phyloP scores from a whole-genome alignment of 2,113 vertebrate genomes.

The Rhadina sibilatrix region DNA sequence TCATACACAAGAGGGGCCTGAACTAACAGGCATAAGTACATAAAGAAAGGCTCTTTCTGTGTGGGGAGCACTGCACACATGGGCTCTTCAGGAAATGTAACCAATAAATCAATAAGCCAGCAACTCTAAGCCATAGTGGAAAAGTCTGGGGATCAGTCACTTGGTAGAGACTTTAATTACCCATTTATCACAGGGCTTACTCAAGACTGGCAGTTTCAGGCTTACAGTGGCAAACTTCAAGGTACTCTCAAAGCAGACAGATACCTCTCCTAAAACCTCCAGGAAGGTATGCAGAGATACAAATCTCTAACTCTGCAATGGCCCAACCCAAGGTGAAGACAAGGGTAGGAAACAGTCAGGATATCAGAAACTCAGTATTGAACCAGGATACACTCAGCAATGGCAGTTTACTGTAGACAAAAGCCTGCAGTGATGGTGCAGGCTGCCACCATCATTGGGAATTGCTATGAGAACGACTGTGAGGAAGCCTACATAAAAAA shows the following conservation, averaged over 20 bases:
- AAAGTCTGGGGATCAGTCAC: not conserved
- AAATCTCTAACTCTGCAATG: slow-evolving; percentile 13
- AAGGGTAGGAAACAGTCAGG: slow-evolving; percentile 43
- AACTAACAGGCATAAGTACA: not conserved
- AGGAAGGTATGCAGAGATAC: not conserved
- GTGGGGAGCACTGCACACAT: not conserved
- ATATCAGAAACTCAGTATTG: slow-evolving; percentile 64
- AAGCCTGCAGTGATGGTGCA: slow-evolving; percentile 58
- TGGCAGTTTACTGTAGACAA: slow-evolving; percentile 73
- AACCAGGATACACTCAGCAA: slow-evolving; percentile 74
- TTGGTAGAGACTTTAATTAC: not conserved
- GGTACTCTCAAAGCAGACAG: not conserved
- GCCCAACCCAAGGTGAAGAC: slow-evolving; percentile 44
- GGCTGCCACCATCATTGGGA: slow-evolving; percentile 56
- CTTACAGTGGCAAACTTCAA: not conserved
- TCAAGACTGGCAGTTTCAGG: not conserved
- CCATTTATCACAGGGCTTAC: not conserved
- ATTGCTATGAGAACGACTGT: slow-evolving; percentile 65
- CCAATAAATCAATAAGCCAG: not conserved
- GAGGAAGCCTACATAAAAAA: slow-evolving; percentile 75
- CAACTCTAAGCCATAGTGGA: not conserved
- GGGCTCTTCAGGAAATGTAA: not conserved
- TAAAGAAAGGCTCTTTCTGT: not conserved
- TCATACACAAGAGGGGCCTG: not conserved
- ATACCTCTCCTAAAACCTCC: not conserved